A percentile compares a stretch with the other conserved stretches of the same genome.
These are phyloP conservation scores for Polydrusus pterygomalis DNA, from an alignment of 2,888 invertebrate genomes.

Conservation along the genomic window DNA sequence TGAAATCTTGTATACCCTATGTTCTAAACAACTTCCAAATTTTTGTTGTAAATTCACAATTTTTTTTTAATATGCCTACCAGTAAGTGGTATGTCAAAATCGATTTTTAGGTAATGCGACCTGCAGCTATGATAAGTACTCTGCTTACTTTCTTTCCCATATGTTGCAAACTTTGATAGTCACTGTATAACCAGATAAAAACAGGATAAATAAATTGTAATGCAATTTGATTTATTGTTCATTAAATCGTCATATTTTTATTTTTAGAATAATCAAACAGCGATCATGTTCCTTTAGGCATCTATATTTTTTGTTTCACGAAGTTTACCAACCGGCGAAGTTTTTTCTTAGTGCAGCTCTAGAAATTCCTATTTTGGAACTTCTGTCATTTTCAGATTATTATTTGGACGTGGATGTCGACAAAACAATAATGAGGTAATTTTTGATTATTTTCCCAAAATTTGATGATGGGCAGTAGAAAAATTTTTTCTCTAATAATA, in stretches of 20 bases:
- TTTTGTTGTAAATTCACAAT: too few relatives aligned
- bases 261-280: slow-evolving; percentile 82
- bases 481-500: neutral
- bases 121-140: too few relatives aligned
- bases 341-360: slow-evolving; percentile 95
- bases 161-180: too few relatives aligned
- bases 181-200: too few relatives aligned
- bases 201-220: too few relatives aligned
- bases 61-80: too few relatives aligned
- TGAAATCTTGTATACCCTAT: too few relatives aligned
- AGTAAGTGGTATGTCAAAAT: too few relatives aligned
- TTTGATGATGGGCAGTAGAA: too few relatives aligned
- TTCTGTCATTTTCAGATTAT: slow-evolving; percentile 93
- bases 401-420: slow-evolving; percentile 94
- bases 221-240: neutral
- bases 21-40: too few relatives aligned
- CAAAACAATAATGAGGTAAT: slow-evolving; percentile 83
- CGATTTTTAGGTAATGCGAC: too few relatives aligned
- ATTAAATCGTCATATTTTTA: slow-evolving; percentile 25
- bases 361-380: slow-evolving; percentile 92
- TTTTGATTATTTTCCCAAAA: neutral
- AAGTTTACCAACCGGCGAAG: slow-evolving; percentile 92
- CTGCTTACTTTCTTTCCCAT: too few relatives aligned
- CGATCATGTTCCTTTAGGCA: slow-evolving; percentile 91
- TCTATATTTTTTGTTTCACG: slow-evolving; percentile 91